A percentile compares a stretch with the other conserved stretches of the same genome.
phyloP scores from a whole-genome alignment of 2,113 vertebrate species.

The Bombycilla garrulus region DNA sequence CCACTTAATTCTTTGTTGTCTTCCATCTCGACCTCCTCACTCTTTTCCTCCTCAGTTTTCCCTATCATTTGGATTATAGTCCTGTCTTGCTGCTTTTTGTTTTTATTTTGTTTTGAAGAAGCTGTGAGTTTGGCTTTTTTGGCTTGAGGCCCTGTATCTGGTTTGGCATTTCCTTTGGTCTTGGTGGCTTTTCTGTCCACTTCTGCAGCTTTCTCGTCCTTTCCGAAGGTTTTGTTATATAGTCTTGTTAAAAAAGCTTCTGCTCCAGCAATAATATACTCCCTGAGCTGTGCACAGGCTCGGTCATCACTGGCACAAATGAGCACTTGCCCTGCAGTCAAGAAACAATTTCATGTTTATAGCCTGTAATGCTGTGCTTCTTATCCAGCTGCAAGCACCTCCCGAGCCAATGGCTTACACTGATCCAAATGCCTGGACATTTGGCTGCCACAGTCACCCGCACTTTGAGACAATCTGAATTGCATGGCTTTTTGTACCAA shows the following conservation, averaged over 20 bases:
- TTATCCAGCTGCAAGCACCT: neutral
- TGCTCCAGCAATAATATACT: conserved; percentile 80
- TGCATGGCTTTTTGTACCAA: neutral
- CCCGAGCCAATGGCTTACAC: neutral
- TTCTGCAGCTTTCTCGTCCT: conserved; percentile 73
- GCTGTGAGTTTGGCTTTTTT: conserved; percentile 66
- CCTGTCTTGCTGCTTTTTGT: conserved; percentile 70
- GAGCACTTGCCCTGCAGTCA: conserved; percentile 83
- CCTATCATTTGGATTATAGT: conserved; percentile 88
- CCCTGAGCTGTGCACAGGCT: conserved; percentile 92
- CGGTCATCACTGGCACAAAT: conserved; percentile 96
- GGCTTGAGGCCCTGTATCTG: conserved; percentile 57
- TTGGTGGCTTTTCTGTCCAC: conserved; percentile 57
- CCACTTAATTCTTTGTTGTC: neutral
- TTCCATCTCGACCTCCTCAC: conserved; percentile 49
- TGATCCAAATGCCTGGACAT: neutral
- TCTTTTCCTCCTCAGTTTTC: conserved; percentile 70
- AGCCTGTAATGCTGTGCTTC: neutral
- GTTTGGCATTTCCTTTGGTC: conserved; percentile 34
- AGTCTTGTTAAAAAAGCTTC: conserved; percentile 84
- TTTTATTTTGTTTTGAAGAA: conserved; percentile 48
- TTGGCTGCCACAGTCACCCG: neutral
- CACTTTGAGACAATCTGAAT: neutral
- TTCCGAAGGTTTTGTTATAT: conserved; percentile 84
- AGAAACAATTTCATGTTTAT: neutral